These are phyloP conservation scores for Emberiza fucata DNA, from an alignment of 2,113 vertebrate species.

Conservation along the genomic window DNA sequence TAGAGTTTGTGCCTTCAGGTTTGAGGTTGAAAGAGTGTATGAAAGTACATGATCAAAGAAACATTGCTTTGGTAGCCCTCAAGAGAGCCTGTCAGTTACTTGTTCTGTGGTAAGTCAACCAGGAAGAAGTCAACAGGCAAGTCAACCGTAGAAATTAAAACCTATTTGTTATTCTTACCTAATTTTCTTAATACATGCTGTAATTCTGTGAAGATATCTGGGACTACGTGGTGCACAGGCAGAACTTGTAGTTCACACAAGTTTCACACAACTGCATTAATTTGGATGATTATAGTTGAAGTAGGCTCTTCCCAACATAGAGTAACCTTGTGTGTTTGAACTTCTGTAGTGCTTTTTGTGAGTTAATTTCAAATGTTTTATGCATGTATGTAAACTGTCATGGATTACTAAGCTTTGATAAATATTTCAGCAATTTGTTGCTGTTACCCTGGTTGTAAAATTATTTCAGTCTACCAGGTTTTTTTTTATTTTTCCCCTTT, in stretches of 20 bases:
- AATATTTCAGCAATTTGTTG: not conserved
- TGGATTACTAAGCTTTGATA: not conserved
- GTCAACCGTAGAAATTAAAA: not conserved
- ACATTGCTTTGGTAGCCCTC: not conserved
- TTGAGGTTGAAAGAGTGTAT: not conserved
- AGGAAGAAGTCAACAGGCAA: not conserved
- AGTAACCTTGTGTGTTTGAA: not conserved
- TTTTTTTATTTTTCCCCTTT: not conserved
- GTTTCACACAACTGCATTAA: not conserved
- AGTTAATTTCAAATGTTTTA: not conserved
- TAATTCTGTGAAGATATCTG: not conserved
- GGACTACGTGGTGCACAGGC: not conserved
- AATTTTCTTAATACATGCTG: rapidly evolving
- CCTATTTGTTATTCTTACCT: not conserved
- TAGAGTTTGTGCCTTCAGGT: not conserved
- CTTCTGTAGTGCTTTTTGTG: not conserved
- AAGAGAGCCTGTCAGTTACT: not conserved
- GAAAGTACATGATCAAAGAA: not conserved
- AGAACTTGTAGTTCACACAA: not conserved
- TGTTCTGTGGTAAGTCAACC: not conserved
- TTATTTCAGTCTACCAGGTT: not conserved
- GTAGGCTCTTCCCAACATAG: not conserved
- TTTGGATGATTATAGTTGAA: not conserved
- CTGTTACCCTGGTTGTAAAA: not conserved
- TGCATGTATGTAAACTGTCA: not conserved